Base-by-base conservation (phyloP, 2,888 invertebrate species). In the Orthosia gothica region DNA sequence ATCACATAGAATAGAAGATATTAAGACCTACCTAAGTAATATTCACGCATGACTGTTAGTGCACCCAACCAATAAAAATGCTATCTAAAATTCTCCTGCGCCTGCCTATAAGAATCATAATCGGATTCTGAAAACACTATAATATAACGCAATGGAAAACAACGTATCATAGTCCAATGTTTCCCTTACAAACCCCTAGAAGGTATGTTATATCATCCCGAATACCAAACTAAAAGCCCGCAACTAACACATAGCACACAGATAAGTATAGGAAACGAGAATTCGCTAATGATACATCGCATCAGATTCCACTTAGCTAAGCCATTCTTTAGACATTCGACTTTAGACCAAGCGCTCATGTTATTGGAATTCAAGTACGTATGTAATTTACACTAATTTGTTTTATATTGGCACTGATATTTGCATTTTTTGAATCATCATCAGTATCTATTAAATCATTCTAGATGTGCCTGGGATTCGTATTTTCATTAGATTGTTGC, bases 251-350 rank as follows among this genome's bases (percentile, higher is more conserved):
- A 32, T 45, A 52, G 5, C 15, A 15, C 15, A 40, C 9, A 40
- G 40, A 45, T 58, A 13, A 26, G 13, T 32, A 57, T 62, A 47
- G 62, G 26, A 65, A 81, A 45, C 82, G 45, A 81, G 68, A 54
- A 74, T 47, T 49, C 62, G 26, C 70, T 79, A 79, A 79, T 79
- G 65, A 82, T 66, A 77, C 66, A 66, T 76, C 77, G 59, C 77
- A 82, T 82, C 79, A 82, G 70, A 79, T 79, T 79, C 77, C 82
- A 70, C 70, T 79, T 79, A 75, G 81, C 62, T 63, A 49, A 82
- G 57, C 76, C 50, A 70, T 76, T 81, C 75, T 79, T 81, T 74
- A 68, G 59, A 47, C 70, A 80, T 65, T 47, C 74, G 64, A 61
- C 74, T 80, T 73, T 65, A 54, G 63, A 76, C 26, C 16, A 71